Evolutionary conservation across 2,888 invertebrate genomes (phyloP), one percentile per base, ranked within the genome.

Genomic region (Hemaris fuciformis): DNA sequence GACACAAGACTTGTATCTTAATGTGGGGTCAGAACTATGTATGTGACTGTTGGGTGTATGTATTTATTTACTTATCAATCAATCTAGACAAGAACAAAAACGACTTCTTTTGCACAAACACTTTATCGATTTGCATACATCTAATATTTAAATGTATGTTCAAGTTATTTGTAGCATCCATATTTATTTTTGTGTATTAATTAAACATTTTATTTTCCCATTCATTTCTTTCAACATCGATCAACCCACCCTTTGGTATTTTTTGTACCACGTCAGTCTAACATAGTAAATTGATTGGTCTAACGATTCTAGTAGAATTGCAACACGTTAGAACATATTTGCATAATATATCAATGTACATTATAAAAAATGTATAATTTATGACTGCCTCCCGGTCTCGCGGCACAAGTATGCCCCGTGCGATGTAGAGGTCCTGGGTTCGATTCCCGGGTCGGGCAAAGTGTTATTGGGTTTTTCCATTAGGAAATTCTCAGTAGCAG

Each of bases 81-180:
- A 25, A 15, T 6, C 7, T n/a, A 2, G 8, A 5, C 25, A 48
- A 48, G 27, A 15, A 27, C 3, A n/a, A 27, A 27, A 48, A 48
- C n/a, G 15, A 25, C 48, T 27, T 25, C n/a, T 8, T 48, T 27
- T 15, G 7, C 25, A 48, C 6, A 48, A 25, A 8, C 7, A 27
- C n/a, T 0, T 8, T 20, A 45, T n/a, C 34, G 23, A 59, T 59
- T 46, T 34, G n/a, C 25, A 60, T 48, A 38, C 22, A 34, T 48
- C 48, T 25, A 23, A 46, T 48, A 60, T 60, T 60, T 48, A 60
- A 48, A 48, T 60, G 23, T 10, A 20, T 58, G 8, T 2, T 20
- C 27, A 3, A 34, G 31, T 46, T 31, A 31, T 45, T 59, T 59
- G 48, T 38, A 48, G 2, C 23, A 27, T 38, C 22, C 25, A 18